A percentile compares a stretch with the other conserved stretches of the same genome.
These are phyloP conservation scores for Trachelus stipa DNA, from an alignment of 2,888 invertebrate species.

Conservation along the genomic window DNA sequence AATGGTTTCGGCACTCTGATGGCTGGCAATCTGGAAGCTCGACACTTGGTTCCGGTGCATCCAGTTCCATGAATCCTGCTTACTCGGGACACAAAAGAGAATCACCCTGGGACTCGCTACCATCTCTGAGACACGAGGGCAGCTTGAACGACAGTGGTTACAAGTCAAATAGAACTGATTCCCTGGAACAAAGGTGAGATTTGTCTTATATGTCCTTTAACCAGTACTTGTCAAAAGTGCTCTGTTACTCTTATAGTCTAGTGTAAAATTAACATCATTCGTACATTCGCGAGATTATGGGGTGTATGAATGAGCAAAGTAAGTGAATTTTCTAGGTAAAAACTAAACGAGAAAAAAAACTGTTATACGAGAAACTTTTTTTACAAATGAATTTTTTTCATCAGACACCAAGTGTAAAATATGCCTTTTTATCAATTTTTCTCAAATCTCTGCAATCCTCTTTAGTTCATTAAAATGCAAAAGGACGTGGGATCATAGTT, in stretches of 20 bases:
- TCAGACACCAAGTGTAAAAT: too few relatives aligned
- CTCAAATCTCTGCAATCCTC: too few relatives aligned
- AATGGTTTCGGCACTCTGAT: slow-evolving; percentile 91
- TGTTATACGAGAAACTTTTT: too few relatives aligned
- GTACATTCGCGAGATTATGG: background rate
- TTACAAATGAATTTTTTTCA: too few relatives aligned
- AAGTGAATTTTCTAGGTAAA: background rate
- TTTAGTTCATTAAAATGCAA: too few relatives aligned
- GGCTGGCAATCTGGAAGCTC: slow-evolving; percentile 86
- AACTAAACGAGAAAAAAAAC: too few relatives aligned
- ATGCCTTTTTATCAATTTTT: too few relatives aligned
- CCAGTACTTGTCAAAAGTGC: background rate
- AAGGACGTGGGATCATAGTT: background rate
- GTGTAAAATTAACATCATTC: background rate
- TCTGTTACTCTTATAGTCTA: background rate
- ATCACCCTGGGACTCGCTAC: slow-evolving; percentile 89
- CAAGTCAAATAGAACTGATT: slow-evolving; percentile 86
- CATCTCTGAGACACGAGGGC: slow-evolving; percentile 85
- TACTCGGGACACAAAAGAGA: slow-evolving; percentile 73
- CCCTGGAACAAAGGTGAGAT: slow-evolving; percentile 85
- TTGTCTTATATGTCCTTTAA: background rate
- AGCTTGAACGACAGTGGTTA: slow-evolving; percentile 90
- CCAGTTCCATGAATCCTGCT: slow-evolving; percentile 60
- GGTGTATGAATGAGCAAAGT: background rate
- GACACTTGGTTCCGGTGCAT: slow-evolving; percentile 73